These are phyloP conservation scores for Myotis davidii DNA, from an alignment of 2,113 vertebrate species.

Conservation along the genomic window DNA sequence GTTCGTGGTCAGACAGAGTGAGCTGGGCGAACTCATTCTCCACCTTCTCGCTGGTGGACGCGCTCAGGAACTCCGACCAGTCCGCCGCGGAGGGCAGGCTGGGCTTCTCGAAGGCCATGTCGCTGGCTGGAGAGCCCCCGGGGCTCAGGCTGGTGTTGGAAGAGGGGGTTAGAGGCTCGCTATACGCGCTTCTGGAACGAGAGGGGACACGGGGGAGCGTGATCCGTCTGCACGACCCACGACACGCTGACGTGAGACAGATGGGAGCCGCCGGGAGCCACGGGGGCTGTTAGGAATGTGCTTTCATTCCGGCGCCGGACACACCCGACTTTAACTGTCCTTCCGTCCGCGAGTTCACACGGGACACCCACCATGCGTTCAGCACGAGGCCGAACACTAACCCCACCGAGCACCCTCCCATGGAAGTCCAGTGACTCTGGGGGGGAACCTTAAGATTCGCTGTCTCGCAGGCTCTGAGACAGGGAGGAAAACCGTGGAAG, in stretches of 20 bases:
- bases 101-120: conserved; percentile 92
- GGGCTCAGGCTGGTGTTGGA: conserved; percentile 96
- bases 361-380: neutral
- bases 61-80: conserved; percentile 97
- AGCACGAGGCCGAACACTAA: neutral
- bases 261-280: neutral
- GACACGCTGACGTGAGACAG: neutral
- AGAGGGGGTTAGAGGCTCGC: conserved; percentile 93
- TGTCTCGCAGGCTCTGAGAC: fast-evolving
- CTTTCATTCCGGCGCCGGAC: neutral
- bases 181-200: conserved; percentile 92
- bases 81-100: conserved; percentile 94
- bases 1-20: conserved; percentile 97
- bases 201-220: conserved; percentile 46
- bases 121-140: conserved; percentile 90
- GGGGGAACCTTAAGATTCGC: fast-evolving
- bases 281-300: fast-evolving
- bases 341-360: neutral
- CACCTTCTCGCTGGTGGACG: conserved; percentile 96
- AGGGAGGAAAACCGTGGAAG: fast-evolving
- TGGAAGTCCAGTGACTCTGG: neutral
- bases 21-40: conserved; percentile 98
- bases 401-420: neutral
- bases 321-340: neutral
- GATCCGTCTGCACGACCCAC: neutral